Evolutionary conservation across 2,888 invertebrate genomes (phyloP), one percentile per base, ranked within the genome.

Genomic region (Operophtera brumata): DNA sequence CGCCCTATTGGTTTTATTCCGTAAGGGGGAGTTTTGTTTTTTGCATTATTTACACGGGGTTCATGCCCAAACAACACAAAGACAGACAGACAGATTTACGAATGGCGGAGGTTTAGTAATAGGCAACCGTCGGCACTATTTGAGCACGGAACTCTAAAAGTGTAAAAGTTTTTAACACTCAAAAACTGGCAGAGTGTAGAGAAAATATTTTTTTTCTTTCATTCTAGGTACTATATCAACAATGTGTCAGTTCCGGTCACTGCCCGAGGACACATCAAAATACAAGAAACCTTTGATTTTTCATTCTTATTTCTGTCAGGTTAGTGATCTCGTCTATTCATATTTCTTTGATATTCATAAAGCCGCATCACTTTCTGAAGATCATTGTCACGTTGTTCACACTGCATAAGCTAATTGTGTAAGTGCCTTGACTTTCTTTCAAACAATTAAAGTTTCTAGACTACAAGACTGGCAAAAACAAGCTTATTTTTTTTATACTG

Each of bases 251-350:
- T 46, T 61, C 44, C 55, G 62, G 62, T 53, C 60, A 57, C 20
- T 53, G 63, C 61, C 64, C 8, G 30, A 54, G 43, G 37, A 40
- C 53, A 46, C 50, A 54, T 62, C 62, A 61, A 49, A 64, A 63
- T 34, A 36, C 20, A 20, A 20, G 2, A 20, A 20, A 20, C 4
- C 35, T 46, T 57, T 53, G 34, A 36, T 36, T 30, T 37, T 47
- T 43, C 47, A 53, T 48, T 47, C 44, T 44, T 28, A 35, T 26
- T 34, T 52, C 32, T 45, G 12, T 4, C 47, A 45, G 57, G 54
- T 55, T 51, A 57, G 35, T 50, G 57, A 62, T 54, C 50, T 52
- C 44, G 13, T 12, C 14, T 30, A 14, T 34, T 51, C 42, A 51
- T 53, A 39, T 41, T 42, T 39, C 2, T 46, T 43, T 45, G 47